Base-by-base conservation (phyloP, 2,797 vertebrate species). In the Pseudotriccus pelzelni region DNA sequence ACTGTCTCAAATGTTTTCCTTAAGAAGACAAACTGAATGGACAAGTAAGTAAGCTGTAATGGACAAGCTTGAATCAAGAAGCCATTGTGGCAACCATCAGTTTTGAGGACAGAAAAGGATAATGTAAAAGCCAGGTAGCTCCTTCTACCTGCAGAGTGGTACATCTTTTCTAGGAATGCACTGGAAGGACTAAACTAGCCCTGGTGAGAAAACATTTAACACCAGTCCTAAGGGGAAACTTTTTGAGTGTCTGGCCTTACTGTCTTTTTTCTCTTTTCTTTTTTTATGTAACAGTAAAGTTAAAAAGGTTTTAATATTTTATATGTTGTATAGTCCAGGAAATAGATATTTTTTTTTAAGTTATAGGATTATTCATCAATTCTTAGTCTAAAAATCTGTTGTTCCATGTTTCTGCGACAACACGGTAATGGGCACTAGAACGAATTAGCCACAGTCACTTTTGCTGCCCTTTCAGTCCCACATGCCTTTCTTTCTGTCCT, bases 371-470 rank as follows among this genome's bases (percentile, higher is more conserved):
- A 24, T 52, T 79, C 13, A 58, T 53, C 14, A 49, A 24, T 75
- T 52, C 37, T 62, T 52, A 47, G 19, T 47, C 24, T 58, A 62
- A 88, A 28, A 39, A 56, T 58, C 34, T 53, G 8, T 30, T 69
- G 32, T 53, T 83, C 20, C 12, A 18, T 37, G 14, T 77, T 87
- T 68, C 60, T 81, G 23, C 1, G 72, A 63, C 1, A 6, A 9
- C 25, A 32, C 8, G 2, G 7, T 8, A 72, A 44, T 10, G 27
- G 3, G 12, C 4, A 0, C 5, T n/a, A 13, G 24, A 19, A 62
- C 62, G 44, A 72, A 44, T 44, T 68, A 72, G 15, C 28, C 44
- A 36, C 16, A n/a, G 9, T 34, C 49, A 59, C 39, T 58, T 27
- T 22, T 0, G 0, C 28, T n/a, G 2, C 25, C 19, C 30, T 60